Evolutionary conservation across 2,888 invertebrate species (phyloP), one percentile per base, ranked within the genome.

Genomic region (Adineta ricciae): DNA sequence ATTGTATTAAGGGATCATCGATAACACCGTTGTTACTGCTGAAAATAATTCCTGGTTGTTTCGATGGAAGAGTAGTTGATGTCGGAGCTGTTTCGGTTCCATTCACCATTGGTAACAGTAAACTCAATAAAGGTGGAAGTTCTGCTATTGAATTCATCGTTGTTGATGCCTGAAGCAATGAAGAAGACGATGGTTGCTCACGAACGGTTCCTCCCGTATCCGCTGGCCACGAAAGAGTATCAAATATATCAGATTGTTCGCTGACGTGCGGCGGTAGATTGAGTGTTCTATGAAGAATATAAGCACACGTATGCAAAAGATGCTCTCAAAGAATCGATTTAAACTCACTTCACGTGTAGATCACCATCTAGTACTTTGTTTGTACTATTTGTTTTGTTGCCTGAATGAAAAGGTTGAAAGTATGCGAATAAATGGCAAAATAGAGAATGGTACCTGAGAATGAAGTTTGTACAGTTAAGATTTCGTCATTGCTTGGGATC

Each of bases 1-100:
- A 78, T 78, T 78, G 78, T n/a, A 78, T 78, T n/a, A 78, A 41
- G 38, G 78, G 78, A 78, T 78, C 78, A 78, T 78, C 78, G 41
- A 78, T 64, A 16, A 64, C 64, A 64, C 64, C 64, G 11, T 64
- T 64, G 32, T 64, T 64, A 64, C 64, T 64, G 19, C 64, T 64
- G 32, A 64, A 64, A 0, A 64, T 64, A 14, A 64, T 64, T 4
- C 32, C 32, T 32, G 64, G 32, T 14, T 64, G 64, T 64, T 64
- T 78, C 24, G 78, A 24, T 50, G 50, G 50, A 16, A 19, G 50
- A 16, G 46, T 11, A 46, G 46, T 46, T 46, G 46, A 46, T 8
- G 46, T 52, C 5, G 52, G 24, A 64, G 64, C 16, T 64, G 64
- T 16, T 19, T 64, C 64, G 7, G 32, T 5, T 32, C 64, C 64